These are phyloP conservation scores for Ceratosolen fusciceps DNA, from an alignment of 1,140 invertebrate genomes.

Conservation along the genomic window DNA sequence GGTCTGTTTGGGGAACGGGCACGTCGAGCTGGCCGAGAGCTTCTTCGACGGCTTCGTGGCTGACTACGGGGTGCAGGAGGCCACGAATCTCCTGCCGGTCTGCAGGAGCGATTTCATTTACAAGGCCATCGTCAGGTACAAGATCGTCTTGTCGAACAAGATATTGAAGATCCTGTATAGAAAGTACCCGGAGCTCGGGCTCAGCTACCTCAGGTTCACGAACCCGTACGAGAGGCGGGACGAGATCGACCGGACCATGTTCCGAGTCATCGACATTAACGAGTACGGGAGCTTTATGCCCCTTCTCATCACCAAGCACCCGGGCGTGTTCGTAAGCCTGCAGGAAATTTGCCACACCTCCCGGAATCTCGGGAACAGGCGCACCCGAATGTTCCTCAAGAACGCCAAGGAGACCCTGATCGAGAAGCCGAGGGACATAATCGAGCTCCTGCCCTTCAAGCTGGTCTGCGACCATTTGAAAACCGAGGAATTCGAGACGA, in stretches of 20 bases:
- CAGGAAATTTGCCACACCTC: conserved; percentile 10
- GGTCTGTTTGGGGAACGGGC: conserved; percentile 18
- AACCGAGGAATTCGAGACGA: conserved; percentile 52
- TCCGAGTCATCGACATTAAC: conserved; percentile 33
- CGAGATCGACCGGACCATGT: conserved; percentile 36
- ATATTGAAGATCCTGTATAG: conserved; percentile 51
- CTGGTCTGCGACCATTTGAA: conserved; percentile 49
- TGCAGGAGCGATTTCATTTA: conserved; percentile 56
- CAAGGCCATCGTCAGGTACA: conserved; percentile 46
- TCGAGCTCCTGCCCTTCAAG: conserved; percentile 51
- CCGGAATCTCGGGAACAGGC: conserved; percentile 52
- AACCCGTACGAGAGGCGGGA: conserved; percentile 24
- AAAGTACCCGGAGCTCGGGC: conserved; percentile 54
- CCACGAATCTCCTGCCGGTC: conserved; percentile 52
- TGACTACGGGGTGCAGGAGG: conserved; percentile 51
- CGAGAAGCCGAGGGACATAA: conserved; percentile 50
- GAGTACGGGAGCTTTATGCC: conserved; percentile 49
- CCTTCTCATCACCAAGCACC: conserved; percentile 50
- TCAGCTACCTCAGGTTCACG: conserved; percentile 43
- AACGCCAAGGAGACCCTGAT: conserved; percentile 51
- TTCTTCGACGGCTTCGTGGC: conserved; percentile 52
- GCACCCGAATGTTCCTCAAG: conserved; percentile 54
- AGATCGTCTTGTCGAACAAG: conserved; percentile 47
- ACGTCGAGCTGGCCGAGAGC: conserved; percentile 49
- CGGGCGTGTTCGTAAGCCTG: conserved; percentile 47